phyloP scores from a whole-genome alignment of 2,113 vertebrate genomes.

The Eptatretus burgeri region DNA sequence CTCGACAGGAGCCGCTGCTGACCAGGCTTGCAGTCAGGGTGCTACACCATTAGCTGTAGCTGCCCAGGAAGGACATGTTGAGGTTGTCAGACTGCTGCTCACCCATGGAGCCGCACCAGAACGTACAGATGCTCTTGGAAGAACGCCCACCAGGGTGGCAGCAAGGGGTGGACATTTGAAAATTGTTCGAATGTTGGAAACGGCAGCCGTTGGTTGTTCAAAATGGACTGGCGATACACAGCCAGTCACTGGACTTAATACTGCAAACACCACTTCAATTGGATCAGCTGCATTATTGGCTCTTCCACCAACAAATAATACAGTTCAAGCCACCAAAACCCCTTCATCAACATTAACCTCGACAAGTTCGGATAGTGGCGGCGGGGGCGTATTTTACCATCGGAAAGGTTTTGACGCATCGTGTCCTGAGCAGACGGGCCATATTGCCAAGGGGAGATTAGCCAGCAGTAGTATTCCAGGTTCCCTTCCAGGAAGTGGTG shows the following conservation, averaged over 20 bases:
- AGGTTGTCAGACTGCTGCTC: slow-evolving; percentile 22
- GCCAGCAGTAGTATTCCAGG: too few relatives aligned
- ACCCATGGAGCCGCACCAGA: slow-evolving; percentile 23
- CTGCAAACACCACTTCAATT: too few relatives aligned
- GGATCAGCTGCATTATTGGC: too few relatives aligned
- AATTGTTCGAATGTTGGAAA: slow-evolving; percentile 23
- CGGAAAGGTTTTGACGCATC: slow-evolving; percentile 21
- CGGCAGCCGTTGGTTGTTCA: slow-evolving; percentile 16
- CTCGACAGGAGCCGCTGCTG: slow-evolving; percentile 14
- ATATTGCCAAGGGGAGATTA: too few relatives aligned
- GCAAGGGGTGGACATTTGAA: slow-evolving; percentile 18
- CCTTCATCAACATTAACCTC: slow-evolving; percentile 73
- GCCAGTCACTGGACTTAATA: too few relatives aligned
- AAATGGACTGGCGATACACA: too few relatives aligned
- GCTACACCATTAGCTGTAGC: slow-evolving; percentile 31
- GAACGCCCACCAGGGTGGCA: slow-evolving; percentile 26
- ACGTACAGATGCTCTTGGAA: slow-evolving; percentile 23
- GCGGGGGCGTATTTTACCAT: slow-evolving; percentile 39
- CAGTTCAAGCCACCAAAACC: slow-evolving; percentile 27
- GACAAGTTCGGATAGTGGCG: slow-evolving; percentile 46
- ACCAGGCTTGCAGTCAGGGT: slow-evolving; percentile 21
- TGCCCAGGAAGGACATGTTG: slow-evolving; percentile 24
- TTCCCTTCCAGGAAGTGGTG: too few relatives aligned
- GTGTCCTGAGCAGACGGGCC: too few relatives aligned
- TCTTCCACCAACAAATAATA: too few relatives aligned